phyloP scores from a whole-genome alignment of 1,140 invertebrate species.

The Musca vetustissima region DNA sequence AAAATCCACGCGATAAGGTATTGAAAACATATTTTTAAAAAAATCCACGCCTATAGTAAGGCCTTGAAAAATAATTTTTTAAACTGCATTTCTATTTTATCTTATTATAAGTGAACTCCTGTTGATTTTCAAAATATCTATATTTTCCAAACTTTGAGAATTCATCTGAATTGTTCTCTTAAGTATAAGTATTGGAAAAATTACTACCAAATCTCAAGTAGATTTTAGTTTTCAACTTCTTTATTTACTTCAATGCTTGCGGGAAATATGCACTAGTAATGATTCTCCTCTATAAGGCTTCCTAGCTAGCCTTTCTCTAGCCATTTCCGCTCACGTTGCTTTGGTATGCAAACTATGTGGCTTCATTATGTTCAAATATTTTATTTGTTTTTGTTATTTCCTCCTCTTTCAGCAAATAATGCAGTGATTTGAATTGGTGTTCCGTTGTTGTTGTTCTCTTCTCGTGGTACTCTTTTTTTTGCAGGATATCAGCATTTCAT shows the following conservation, averaged over 20 bases:
- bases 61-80: no score
- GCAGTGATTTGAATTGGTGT: neutral
- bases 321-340: neutral
- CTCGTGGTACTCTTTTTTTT: neutral
- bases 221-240: neutral
- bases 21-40: no score
- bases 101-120: no score
- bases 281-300: neutral
- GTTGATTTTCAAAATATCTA: no score
- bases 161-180: no score
- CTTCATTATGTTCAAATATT: conserved; percentile 17
- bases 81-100: no score
- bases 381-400: conserved; percentile 11
- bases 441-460: neutral
- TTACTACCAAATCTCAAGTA: no score
- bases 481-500: neutral
- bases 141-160: no score
- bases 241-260: neutral
- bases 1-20: no score
- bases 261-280: no score
- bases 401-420: neutral
- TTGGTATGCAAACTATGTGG: conserved; percentile 20
- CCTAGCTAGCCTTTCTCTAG: neutral
- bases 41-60: no score
- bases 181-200: no score